Evolutionary conservation across 2,113 vertebrate species (phyloP).

Genomic region (Myocastor coypus): DNA sequence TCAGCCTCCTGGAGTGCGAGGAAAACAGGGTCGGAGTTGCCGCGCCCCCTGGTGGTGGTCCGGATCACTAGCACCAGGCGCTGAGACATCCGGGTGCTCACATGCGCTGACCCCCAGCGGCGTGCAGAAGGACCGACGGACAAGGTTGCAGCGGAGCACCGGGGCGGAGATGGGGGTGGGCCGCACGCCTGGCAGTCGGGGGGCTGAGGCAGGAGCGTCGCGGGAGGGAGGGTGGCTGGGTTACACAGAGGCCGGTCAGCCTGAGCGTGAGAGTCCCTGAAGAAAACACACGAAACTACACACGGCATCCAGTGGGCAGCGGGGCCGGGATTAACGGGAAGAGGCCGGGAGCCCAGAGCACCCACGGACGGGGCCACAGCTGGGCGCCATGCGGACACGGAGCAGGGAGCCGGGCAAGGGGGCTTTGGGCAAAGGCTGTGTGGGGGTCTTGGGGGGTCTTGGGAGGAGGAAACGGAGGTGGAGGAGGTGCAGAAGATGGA

Average conservation of each 20-base stretch:
- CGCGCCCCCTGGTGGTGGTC: too few relatives aligned
- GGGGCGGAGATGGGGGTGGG: neutral
- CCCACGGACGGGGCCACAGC: accelerated
- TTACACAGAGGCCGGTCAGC: neutral
- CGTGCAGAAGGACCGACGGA: neutral
- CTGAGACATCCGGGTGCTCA: neutral
- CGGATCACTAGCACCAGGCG: too few relatives aligned
- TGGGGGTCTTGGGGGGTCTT: neutral
- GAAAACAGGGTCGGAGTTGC: accelerated
- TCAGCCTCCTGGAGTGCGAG: neutral
- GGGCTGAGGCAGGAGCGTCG: neutral
- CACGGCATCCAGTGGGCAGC: neutral
- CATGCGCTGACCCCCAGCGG: neutral
- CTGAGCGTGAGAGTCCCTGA: neutral
- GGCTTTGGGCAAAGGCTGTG: neutral
- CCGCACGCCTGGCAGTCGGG: neutral
- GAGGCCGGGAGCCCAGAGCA: too few relatives aligned
- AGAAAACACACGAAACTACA: neutral
- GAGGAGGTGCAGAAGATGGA: too few relatives aligned
- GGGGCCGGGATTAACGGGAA: neutral
- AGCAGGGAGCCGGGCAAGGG: accelerated
- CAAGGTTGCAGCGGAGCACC: too few relatives aligned
- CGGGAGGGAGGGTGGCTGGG: neutral
- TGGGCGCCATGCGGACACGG: too few relatives aligned
- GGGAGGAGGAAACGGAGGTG: too few relatives aligned